A percentile compares a stretch with the other conserved stretches of the same genome.
These are phyloP conservation scores for Intellagama lesueurii DNA, from an alignment of 2,797 vertebrate genomes.

Conservation along the genomic window DNA sequence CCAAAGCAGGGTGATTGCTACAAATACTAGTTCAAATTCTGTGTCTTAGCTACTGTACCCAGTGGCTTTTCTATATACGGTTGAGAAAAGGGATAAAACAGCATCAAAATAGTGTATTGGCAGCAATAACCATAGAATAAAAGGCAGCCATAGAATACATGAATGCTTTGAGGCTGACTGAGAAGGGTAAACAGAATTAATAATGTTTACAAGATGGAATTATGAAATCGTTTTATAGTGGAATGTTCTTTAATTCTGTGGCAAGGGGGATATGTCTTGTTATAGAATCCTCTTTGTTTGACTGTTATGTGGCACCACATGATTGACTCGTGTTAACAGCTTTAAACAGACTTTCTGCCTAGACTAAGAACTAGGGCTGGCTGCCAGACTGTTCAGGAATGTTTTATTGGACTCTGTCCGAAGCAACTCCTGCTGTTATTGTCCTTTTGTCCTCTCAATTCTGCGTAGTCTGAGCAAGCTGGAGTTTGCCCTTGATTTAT, in stretches of 20 bases:
- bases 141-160: background rate
- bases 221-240: background rate
- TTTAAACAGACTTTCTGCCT: slow-evolving; percentile 3
- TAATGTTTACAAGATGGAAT: background rate
- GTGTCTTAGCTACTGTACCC: background rate
- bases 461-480: background rate
- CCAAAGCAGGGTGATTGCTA: no score
- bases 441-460: slow-evolving; percentile 17
- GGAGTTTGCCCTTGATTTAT: background rate
- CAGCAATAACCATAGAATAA: background rate
- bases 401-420: background rate
- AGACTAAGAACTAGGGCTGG: background rate
- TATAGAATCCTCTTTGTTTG: slow-evolving; percentile 26
- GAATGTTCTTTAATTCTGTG: slow-evolving; percentile 1
- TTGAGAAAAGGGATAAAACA: background rate
- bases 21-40: background rate
- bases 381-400: background rate
- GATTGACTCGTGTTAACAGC: slow-evolving; percentile 16
- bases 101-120: background rate
- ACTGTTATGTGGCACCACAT: slow-evolving; percentile 25
- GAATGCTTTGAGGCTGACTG: background rate
- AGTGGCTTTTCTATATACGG: background rate
- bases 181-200: background rate
- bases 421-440: background rate
- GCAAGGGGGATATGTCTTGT: background rate